Evolutionary conservation across 2,888 invertebrate species (phyloP).

Genomic region (Prosapia bicincta): DNA sequence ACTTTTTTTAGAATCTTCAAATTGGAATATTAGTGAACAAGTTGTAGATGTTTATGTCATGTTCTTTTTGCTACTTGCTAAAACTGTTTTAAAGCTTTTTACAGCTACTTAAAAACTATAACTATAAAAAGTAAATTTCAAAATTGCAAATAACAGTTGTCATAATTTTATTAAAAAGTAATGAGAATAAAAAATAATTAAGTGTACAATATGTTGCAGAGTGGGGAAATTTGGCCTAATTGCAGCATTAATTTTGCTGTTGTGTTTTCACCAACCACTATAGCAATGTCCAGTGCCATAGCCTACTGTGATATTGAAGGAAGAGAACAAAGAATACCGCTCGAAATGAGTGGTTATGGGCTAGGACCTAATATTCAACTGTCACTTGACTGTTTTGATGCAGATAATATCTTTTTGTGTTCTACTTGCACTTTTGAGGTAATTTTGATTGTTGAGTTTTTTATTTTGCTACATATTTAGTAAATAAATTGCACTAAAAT

Average conservation of each 20-base stretch:
- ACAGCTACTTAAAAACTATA: no score
- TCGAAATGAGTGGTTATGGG: not conserved
- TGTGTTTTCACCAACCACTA: not conserved
- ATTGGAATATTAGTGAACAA: no score
- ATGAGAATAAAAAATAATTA: no score
- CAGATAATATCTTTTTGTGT: constrained; percentile 8
- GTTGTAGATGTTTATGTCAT: no score
- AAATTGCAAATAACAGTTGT: no score
- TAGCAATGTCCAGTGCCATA: not conserved
- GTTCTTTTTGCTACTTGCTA: no score
- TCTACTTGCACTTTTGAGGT: constrained; percentile 11
- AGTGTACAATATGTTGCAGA: constrained; percentile 5
- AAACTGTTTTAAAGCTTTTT: no score
- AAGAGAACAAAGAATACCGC: not conserved
- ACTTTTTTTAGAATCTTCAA: no score
- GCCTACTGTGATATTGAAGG: constrained; percentile 15
- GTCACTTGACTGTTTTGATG: not conserved
- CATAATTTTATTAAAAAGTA: no score
- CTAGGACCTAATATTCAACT: constrained; percentile 11
- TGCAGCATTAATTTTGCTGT: constrained; percentile 9
- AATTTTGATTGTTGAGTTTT: not conserved
- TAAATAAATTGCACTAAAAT: no score
- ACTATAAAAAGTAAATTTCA: no score
- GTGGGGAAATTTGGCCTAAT: constrained; percentile 12
- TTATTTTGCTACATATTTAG: no score